These are phyloP conservation scores for Donacobius atricapilla DNA, from an alignment of 2,113 vertebrate species.

Conservation along the genomic window DNA sequence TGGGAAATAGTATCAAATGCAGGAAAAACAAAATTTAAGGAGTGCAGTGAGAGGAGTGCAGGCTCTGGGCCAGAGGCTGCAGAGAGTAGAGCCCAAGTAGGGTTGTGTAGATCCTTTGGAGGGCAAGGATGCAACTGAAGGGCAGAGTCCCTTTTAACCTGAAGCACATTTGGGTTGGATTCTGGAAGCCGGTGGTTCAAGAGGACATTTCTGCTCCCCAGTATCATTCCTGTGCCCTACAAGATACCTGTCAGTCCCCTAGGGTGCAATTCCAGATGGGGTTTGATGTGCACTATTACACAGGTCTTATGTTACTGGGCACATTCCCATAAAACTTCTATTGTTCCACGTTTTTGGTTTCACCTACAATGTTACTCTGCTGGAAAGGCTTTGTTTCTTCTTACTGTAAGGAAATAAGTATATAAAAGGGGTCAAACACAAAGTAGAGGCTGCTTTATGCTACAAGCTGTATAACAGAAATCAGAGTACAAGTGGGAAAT, in stretches of 20 bases:
- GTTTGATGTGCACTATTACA: accelerated
- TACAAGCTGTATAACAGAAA: neutral
- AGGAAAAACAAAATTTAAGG: neutral
- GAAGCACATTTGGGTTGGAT: accelerated
- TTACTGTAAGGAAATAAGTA: neutral
- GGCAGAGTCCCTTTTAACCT: neutral
- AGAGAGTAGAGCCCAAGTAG: neutral
- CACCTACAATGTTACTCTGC: neutral
- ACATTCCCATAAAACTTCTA: neutral
- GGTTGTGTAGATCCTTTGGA: neutral
- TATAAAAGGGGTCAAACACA: neutral
- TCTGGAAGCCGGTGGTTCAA: neutral
- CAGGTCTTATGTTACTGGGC: neutral
- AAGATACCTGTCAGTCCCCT: neutral
- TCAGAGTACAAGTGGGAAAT: neutral
- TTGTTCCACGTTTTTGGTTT: neutral
- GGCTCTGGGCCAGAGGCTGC: neutral
- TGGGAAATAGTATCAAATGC: neutral
- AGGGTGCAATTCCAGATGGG: neutral
- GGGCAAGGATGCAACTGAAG: neutral
- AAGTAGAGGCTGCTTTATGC: neutral
- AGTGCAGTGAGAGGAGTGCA: accelerated
- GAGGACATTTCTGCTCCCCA: neutral
- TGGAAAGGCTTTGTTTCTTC: neutral
- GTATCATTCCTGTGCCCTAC: neutral